Evolutionary conservation across 64 coral and sea anemone genomes (phyloP).

Genomic region (Montipora efflorescens): DNA sequence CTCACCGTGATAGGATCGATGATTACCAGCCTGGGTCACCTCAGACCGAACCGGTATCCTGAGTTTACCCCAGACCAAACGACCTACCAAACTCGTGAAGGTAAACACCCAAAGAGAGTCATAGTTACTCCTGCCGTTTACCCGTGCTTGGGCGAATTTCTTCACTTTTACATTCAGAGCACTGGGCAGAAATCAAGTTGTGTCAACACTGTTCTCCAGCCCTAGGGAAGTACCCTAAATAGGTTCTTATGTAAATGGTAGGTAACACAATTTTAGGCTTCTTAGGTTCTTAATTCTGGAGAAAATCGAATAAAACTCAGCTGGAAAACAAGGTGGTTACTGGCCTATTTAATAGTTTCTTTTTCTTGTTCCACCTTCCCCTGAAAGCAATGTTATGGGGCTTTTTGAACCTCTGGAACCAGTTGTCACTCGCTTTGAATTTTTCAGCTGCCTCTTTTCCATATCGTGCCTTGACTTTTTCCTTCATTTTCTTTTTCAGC

Average conservation of each 20-base stretch:
- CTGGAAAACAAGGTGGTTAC: too few relatives aligned
- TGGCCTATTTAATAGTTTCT: too few relatives aligned
- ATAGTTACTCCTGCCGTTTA: neutral
- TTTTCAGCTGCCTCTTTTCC: slow-evolving; percentile 69
- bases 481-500: slow-evolving; percentile 78
- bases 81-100: neutral
- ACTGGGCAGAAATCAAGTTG: too few relatives aligned
- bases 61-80: too few relatives aligned
- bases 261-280: too few relatives aligned
- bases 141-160: too few relatives aligned
- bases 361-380: slow-evolving; percentile 32
- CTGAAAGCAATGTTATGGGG: slow-evolving; percentile 54
- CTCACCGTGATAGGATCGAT: neutral
- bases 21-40: neutral
- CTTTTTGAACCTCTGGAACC: slow-evolving; percentile 49
- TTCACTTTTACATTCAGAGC: too few relatives aligned
- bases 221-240: too few relatives aligned
- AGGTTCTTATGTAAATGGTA: too few relatives aligned
- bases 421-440: neutral
- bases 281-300: too few relatives aligned
- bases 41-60: neutral
- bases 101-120: neutral
- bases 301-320: too few relatives aligned
- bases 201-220: too few relatives aligned
- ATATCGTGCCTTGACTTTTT: slow-evolving; percentile 55